Evolutionary conservation across 2,797 vertebrate genomes (phyloP).

Genomic region (Chaetophractus vellerosus): DNA sequence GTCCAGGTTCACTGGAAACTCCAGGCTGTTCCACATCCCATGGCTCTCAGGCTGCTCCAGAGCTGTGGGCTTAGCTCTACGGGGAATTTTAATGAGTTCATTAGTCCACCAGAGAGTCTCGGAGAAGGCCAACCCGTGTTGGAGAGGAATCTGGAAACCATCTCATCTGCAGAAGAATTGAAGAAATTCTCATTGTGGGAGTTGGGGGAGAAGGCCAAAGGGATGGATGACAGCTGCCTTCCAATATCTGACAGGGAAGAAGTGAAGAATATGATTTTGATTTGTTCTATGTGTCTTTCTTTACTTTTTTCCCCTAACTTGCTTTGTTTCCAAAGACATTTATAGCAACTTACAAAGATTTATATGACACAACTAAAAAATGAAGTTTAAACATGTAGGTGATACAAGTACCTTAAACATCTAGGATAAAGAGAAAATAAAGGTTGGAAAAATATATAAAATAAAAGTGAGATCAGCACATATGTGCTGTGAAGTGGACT

Average conservation of each 20-base stretch:
- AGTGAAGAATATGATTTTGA: background rate
- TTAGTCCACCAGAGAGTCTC: background rate
- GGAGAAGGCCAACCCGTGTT: background rate
- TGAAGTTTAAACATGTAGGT: background rate
- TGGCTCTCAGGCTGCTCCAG: background rate
- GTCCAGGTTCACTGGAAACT: background rate
- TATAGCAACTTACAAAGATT: background rate
- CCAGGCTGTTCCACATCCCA: too few relatives aligned
- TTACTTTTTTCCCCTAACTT: background rate
- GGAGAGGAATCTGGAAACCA: background rate
- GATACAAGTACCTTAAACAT: background rate
- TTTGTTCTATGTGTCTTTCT: background rate
- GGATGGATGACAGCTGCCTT: background rate
- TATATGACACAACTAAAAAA: background rate
- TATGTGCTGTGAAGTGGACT: background rate
- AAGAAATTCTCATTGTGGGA: too few relatives aligned
- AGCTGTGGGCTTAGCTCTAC: background rate
- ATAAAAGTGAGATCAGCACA: background rate
- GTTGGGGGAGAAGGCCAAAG: background rate
- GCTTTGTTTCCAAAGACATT: constrained; percentile 19
- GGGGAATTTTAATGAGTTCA: background rate
- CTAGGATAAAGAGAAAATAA: background rate
- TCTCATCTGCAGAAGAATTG: background rate
- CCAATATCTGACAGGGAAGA: background rate
- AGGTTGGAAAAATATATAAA: background rate